phyloP scores from a whole-genome alignment of 2,797 vertebrate genomes.

The Oceanodroma leucorhoa region DNA sequence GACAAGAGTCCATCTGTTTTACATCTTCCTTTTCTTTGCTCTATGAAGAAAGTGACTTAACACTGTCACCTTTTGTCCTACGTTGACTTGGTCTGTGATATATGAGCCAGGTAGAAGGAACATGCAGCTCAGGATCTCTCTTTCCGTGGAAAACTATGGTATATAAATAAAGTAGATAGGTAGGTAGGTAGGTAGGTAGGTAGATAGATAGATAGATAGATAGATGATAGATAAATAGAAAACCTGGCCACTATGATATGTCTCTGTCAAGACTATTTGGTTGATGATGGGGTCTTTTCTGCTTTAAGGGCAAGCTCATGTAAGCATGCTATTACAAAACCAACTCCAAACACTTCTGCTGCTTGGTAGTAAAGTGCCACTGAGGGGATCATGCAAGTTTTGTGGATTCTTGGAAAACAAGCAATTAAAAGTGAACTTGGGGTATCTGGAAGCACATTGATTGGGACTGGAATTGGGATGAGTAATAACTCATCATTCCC shows the following conservation, averaged over 20 bases:
- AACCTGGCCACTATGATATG: background rate
- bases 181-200: too few species aligned
- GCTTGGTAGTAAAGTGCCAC: background rate
- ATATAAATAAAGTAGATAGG: background rate
- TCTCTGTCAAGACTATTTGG: background rate
- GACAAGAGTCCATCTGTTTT: background rate
- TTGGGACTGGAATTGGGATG: background rate
- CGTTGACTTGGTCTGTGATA: background rate
- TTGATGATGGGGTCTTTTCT: background rate
- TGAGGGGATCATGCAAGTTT: background rate
- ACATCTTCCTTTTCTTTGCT: background rate
- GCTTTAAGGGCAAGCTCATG: background rate
- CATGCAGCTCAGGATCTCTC: background rate
- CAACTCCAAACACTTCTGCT: background rate
- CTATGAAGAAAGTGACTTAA: background rate
- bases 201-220: fast-evolving
- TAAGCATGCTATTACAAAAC: background rate
- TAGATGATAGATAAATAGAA: background rate
- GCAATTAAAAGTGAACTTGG: background rate
- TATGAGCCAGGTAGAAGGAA: background rate
- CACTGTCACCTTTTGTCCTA: background rate
- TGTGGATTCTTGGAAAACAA: background rate
- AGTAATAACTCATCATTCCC: background rate
- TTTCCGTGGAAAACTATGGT: background rate
- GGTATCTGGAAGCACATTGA: background rate